These are phyloP conservation scores for Ophioninae sp. DNA, from an alignment of 2,888 invertebrate species.

Conservation along the genomic window DNA sequence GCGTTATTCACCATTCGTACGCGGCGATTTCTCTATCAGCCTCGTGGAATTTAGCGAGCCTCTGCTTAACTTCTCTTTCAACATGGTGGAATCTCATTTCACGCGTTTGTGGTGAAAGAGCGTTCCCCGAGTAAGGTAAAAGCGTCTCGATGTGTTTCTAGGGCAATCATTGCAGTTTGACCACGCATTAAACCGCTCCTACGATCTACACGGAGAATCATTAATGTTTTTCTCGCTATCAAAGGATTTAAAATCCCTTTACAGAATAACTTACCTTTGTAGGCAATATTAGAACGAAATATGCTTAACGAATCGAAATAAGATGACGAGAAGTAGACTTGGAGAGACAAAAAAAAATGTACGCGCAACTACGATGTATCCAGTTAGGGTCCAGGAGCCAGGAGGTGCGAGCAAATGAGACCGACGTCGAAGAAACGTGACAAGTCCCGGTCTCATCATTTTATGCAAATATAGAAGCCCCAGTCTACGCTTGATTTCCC, in stretches of 20 bases:
- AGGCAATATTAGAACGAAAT: background rate
- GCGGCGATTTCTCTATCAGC: too few relatives aligned
- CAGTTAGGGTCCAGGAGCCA: conserved; percentile 22
- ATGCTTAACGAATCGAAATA: conserved; percentile 19
- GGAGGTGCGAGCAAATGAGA: conserved; percentile 44
- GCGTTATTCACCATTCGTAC: too few relatives aligned
- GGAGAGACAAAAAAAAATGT: conserved; percentile 38
- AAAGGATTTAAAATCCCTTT: conserved; percentile 17
- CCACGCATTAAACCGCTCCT: conserved; percentile 10
- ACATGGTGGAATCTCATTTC: conserved; percentile 50
- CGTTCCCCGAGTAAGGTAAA: conserved; percentile 18
- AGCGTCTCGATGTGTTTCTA: conserved; percentile 35
- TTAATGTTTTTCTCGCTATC: conserved; percentile 41
- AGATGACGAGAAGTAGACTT: conserved; percentile 10
- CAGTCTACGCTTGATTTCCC: conserved; percentile 79
- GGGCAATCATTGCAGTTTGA: conserved; percentile 6
- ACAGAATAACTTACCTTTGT: background rate
- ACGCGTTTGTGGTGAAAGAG: conserved; percentile 50
- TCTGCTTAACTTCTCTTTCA: background rate
- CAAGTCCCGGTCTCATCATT: conserved; percentile 78
- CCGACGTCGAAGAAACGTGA: conserved; percentile 72
- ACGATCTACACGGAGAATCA: conserved; percentile 4
- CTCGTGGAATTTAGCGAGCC: too few relatives aligned
- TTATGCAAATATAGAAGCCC: conserved; percentile 80
- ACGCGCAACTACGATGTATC: conserved; percentile 40